A percentile compares a stretch with the other conserved stretches of the same genome.
phyloP scores from a whole-genome alignment of 2,888 invertebrate species.

The Gastrophysa polygoni region DNA sequence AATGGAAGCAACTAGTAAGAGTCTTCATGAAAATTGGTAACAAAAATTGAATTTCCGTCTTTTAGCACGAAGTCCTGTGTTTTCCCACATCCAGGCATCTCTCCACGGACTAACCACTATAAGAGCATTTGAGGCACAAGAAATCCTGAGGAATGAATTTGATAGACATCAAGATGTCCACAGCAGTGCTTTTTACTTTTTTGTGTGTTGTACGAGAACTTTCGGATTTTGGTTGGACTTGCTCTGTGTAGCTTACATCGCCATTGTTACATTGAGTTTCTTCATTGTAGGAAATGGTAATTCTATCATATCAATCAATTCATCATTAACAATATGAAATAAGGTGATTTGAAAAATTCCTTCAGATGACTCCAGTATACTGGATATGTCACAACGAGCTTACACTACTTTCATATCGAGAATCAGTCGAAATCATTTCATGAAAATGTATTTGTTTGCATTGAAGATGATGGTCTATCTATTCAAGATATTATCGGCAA shows the following conservation, averaged over 20 bases:
- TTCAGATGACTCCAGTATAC: no score
- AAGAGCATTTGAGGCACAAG: conserved; percentile 71
- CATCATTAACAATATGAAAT: not conserved
- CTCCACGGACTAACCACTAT: conserved; percentile 80
- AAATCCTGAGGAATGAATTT: conserved; percentile 67
- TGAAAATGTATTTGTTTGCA: no score
- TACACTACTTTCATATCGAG: no score
- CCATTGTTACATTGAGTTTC: conserved; percentile 47
- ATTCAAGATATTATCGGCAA: no score
- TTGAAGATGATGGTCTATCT: no score
- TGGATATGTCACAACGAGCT: no score
- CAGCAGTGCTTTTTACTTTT: conserved; percentile 76
- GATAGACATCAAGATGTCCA: conserved; percentile 71
- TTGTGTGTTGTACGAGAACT: conserved; percentile 68
- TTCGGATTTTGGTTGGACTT: conserved; percentile 73
- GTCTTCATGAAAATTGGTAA: not conserved
- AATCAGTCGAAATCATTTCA: no score
- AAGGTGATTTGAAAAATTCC: conserved; percentile 23
- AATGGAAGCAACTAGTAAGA: conserved; percentile 70
- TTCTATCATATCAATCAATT: not conserved
- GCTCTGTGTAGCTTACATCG: conserved; percentile 45
- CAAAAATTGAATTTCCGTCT: conserved; percentile 18
- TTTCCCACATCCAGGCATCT: conserved; percentile 76
- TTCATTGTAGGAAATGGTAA: conserved; percentile 45
- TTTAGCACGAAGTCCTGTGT: conserved; percentile 79